A percentile compares a stretch with the other conserved stretches of the same genome.
These are phyloP conservation scores for Aradophagus sp. DNA, from an alignment of 1,140 invertebrate genomes.

Conservation along the genomic window DNA sequence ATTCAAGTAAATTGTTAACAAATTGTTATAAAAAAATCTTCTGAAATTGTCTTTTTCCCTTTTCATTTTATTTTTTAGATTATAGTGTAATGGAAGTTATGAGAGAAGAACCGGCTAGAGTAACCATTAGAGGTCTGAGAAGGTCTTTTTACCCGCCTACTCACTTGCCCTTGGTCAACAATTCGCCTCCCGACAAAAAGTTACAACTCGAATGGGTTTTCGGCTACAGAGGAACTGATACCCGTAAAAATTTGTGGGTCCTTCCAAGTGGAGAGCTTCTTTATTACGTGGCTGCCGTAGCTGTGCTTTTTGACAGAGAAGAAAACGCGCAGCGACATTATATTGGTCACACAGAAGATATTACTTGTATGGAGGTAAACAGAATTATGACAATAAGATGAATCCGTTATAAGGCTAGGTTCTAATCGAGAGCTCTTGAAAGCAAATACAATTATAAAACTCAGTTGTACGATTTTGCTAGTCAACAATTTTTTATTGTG, in stretches of 20 bases:
- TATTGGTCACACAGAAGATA: constrained; percentile 94
- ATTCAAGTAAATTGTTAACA: no score
- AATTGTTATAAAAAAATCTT: no score
- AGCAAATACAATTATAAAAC: no score
- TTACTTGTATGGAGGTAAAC: constrained; percentile 78
- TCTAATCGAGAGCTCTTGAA: no score
- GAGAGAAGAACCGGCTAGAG: constrained; percentile 86
- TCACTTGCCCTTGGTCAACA: constrained; percentile 85
- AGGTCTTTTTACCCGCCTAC: constrained; percentile 91
- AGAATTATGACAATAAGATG: no score
- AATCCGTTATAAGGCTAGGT: no score
- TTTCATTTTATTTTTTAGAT: no score
- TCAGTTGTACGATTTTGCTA: no score
- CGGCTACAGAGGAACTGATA: constrained; percentile 93
- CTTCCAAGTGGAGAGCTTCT: constrained; percentile 93
- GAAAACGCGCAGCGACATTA: constrained; percentile 95
- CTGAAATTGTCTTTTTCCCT: no score
- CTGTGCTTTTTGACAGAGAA: constrained; percentile 91
- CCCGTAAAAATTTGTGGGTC: constrained; percentile 90
- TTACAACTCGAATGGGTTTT: constrained; percentile 95
- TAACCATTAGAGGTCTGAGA: constrained; percentile 88
- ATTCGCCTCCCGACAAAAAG: constrained; percentile 89
- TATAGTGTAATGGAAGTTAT: constrained; percentile 88
- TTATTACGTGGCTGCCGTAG: constrained; percentile 94
- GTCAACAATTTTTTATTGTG: no score